Conservation (phyloP, 2,888 invertebrate species). For the Pharmacophagus antenor region DNA sequence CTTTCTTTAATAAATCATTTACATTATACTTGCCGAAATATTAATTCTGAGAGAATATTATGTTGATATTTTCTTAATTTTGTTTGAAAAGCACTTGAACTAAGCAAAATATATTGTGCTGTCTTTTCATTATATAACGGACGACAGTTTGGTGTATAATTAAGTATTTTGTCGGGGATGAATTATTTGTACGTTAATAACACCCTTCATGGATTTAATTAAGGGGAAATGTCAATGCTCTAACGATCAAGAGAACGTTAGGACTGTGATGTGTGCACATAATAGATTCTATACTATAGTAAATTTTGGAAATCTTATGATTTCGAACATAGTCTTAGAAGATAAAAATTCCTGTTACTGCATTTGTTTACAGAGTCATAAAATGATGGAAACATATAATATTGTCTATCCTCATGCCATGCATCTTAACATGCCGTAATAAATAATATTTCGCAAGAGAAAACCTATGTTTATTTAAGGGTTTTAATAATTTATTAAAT, state of each 20-base stretch:
- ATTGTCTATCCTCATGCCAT: too few species aligned
- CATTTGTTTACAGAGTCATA: too few species aligned
- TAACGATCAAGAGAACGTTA: background rate
- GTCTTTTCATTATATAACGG: background rate
- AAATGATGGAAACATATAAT: too few species aligned
- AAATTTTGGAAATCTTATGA: background rate
- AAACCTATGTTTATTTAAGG: too few species aligned
- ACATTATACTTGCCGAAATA: background rate
- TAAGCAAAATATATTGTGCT: slow-evolving; percentile 2
- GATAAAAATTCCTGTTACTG: too few species aligned
- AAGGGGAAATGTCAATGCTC: background rate
- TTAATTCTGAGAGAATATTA: background rate
- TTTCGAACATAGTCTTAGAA: too few species aligned
- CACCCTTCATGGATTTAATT: background rate
- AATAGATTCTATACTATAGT: too few species aligned
- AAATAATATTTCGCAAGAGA: too few species aligned
- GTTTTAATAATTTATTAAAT: too few species aligned
- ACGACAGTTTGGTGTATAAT: slow-evolving; percentile 3
- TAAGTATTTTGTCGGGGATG: background rate
- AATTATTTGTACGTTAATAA: background rate
- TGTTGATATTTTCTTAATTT: background rate
- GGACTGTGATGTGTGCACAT: too few species aligned
- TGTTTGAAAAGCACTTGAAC: slow-evolving; percentile 2
- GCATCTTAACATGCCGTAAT: too few species aligned
- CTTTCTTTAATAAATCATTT: background rate